These are phyloP conservation scores for Zingel zingel DNA, from an alignment of 2,113 vertebrate species.

Conservation along the genomic window DNA sequence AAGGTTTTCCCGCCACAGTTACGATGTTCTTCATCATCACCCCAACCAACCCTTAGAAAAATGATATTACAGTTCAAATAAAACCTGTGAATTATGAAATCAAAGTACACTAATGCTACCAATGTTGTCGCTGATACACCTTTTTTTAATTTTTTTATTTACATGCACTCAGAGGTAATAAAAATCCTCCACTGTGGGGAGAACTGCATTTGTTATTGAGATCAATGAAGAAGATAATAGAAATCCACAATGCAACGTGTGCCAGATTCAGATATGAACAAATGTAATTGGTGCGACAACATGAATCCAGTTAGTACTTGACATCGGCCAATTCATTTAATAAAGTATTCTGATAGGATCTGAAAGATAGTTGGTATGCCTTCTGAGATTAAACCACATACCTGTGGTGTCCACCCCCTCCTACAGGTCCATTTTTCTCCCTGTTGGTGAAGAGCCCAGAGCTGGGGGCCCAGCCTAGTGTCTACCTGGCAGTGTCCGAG, in stretches of 20 bases:
- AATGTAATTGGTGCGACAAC: background rate
- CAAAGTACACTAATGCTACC: background rate
- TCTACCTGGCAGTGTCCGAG: slow-evolving; percentile 86
- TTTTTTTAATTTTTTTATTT: slow-evolving; percentile 21
- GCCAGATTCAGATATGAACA: background rate
- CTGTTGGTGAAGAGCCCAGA: slow-evolving; percentile 87
- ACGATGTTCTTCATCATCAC: background rate
- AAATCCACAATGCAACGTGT: background rate
- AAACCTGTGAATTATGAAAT: background rate
- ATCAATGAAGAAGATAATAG: background rate
- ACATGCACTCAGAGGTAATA: slow-evolving; percentile 22
- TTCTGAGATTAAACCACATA: background rate
- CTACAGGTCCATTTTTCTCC: slow-evolving; percentile 88
- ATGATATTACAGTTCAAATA: background rate
- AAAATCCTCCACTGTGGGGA: background rate
- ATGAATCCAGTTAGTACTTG: background rate
- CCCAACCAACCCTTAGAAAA: background rate
- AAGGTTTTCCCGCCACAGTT: background rate
- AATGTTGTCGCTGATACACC: background rate
- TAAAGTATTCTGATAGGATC: background rate
- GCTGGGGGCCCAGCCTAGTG: slow-evolving; percentile 87
- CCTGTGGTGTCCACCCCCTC: background rate
- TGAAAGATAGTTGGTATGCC: background rate
- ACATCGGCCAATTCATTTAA: background rate
- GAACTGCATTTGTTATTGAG: slow-evolving; percentile 13